These are phyloP conservation scores for Orchestes rusci DNA, from an alignment of 2,888 invertebrate species.

Conservation along the genomic window DNA sequence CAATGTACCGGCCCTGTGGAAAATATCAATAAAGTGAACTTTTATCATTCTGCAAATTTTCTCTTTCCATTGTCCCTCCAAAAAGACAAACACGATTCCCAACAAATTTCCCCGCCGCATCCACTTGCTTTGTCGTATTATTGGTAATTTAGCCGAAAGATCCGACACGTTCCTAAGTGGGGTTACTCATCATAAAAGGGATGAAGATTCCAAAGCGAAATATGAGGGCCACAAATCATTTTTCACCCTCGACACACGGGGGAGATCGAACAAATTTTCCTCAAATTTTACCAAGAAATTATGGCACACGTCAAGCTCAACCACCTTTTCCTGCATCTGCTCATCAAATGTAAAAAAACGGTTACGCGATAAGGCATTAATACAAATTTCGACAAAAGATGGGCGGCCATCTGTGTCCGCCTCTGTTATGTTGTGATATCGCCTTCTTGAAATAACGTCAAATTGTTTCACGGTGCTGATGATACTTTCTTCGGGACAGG, in stretches of 20 bases:
- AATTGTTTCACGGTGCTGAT: conserved; percentile 18
- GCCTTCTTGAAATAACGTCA: conserved; percentile 12
- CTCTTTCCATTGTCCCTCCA: conserved; percentile 6
- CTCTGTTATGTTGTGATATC: conserved; percentile 14
- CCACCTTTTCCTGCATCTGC: no score
- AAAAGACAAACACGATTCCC: conserved; percentile 18
- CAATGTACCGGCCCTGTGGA: no score
- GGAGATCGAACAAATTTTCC: no score
- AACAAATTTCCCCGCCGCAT: conserved; percentile 19
- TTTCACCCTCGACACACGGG: conserved; percentile 20
- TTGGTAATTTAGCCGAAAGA: conserved; percentile 21
- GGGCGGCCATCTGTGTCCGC: conserved; percentile 11
- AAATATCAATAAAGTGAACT: neutral
- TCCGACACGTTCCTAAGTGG: conserved; percentile 23
- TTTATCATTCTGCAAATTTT: neutral
- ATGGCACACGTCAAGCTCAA: no score
- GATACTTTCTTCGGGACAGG: conserved; percentile 16
- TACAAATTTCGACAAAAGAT: conserved; percentile 15
- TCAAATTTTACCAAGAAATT: no score
- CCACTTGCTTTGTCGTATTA: conserved; percentile 20
- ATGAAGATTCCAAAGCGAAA: conserved; percentile 14
- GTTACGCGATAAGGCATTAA: conserved; percentile 7
- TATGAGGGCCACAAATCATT: conserved; percentile 24
- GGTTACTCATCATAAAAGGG: conserved; percentile 24
- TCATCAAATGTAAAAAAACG: conserved; percentile 13